These are phyloP conservation scores for Apis cerana DNA, from an alignment of 1,140 invertebrate species.

Conservation along the genomic window DNA sequence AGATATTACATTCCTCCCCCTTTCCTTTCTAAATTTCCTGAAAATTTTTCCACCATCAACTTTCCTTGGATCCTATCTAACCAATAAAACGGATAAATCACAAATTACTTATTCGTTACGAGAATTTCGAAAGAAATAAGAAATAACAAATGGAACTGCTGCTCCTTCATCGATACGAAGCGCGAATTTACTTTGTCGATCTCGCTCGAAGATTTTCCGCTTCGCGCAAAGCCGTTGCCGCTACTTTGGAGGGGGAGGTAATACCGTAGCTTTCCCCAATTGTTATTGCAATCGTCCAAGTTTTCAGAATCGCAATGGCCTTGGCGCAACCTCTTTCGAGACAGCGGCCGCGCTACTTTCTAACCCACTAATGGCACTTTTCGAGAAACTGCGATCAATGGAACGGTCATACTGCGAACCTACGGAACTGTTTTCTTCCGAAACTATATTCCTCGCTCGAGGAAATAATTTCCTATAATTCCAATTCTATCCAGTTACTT, in stretches of 20 bases:
- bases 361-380: constrained; percentile 68
- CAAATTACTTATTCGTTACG: neutral
- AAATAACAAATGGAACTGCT: too few relatives aligned
- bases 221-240: neutral
- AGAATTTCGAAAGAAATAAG: too few relatives aligned
- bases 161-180: neutral
- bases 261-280: constrained; percentile 46
- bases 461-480: neutral
- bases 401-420: constrained; percentile 53
- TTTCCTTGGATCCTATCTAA: neutral
- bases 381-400: constrained; percentile 67
- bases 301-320: constrained; percentile 70
- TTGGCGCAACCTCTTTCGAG: constrained; percentile 49
- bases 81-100: too few relatives aligned
- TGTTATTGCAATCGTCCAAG: constrained; percentile 73
- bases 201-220: constrained; percentile 30
- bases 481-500: neutral
- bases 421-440: constrained; percentile 27
- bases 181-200: constrained; percentile 45
- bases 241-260: neutral
- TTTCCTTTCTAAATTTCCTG: neutral
- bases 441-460: neutral
- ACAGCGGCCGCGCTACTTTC: constrained; percentile 57
- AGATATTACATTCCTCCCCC: neutral
- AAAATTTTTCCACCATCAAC: neutral